These are phyloP conservation scores for Piscicola geometra DNA, from an alignment of 2,888 invertebrate species.

Conservation along the genomic window DNA sequence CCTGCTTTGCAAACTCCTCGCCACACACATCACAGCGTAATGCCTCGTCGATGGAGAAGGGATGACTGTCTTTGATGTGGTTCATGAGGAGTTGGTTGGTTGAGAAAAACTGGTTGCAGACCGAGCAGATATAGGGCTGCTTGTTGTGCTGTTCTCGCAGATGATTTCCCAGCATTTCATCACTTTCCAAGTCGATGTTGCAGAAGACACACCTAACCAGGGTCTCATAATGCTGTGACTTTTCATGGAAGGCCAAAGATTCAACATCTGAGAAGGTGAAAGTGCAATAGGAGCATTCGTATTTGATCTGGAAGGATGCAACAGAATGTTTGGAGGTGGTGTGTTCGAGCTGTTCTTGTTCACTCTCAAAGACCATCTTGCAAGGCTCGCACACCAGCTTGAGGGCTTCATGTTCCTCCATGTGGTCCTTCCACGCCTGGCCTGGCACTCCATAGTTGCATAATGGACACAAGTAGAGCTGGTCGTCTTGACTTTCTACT, in stretches of 20 bases:
- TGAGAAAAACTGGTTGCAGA: neutral
- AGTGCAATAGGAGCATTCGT: neutral
- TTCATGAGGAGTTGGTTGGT: neutral
- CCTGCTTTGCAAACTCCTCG: neutral
- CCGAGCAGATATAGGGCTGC: neutral
- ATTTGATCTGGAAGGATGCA: neutral
- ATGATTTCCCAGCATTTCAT: neutral
- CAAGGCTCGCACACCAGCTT: neutral
- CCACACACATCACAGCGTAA: neutral
- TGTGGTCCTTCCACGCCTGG: neutral
- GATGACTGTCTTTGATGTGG: neutral
- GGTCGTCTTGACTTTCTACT: neutral
- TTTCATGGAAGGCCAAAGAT: neutral
- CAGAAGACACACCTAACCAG: neutral
- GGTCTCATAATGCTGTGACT: neutral
- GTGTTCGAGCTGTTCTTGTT: conserved; percentile 3
- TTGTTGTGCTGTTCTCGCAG: neutral
- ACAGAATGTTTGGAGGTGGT: neutral
- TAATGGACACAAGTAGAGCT: neutral
- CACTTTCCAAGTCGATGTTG: neutral
- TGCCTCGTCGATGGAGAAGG: neutral
- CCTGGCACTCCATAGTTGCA: conserved; percentile 9
- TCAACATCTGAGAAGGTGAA: neutral
- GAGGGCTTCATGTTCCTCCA: neutral
- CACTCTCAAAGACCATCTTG: neutral